Evolutionary conservation across 2,113 vertebrate genomes (phyloP).

Genomic region (Fukomys damarensis): DNA sequence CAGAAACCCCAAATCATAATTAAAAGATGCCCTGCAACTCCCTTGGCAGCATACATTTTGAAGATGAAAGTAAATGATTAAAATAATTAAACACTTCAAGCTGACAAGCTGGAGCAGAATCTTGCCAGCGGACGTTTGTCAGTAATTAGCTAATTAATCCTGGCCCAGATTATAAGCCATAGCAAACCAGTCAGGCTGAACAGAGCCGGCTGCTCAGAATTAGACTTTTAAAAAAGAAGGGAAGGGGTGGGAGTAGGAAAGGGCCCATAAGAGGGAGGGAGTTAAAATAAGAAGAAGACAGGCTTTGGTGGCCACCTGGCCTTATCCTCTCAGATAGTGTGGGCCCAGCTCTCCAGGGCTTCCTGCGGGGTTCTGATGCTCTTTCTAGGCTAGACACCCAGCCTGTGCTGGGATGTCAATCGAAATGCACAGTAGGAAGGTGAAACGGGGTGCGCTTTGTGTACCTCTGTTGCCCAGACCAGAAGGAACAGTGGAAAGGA

Average conservation of each 20-base stretch:
- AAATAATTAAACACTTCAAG: conserved; percentile 99
- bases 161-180: conserved; percentile 99
- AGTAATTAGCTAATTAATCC: conserved; percentile 99
- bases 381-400: background rate
- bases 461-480: background rate
- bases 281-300: conserved; percentile 63
- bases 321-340: background rate
- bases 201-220: conserved; percentile 91
- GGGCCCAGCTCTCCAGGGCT: background rate
- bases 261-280: conserved; percentile 66
- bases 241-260: conserved; percentile 67
- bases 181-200: conserved; percentile 99
- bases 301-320: background rate
- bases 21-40: conserved; percentile 99
- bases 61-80: conserved; percentile 99
- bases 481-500: conserved; percentile 15
- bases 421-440: background rate
- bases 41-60: conserved; percentile 97
- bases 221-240: conserved; percentile 85
- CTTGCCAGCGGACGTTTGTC: conserved; percentile 99
- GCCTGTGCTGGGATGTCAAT: background rate
- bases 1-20: conserved; percentile 90
- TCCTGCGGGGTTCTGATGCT: background rate
- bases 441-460: background rate
- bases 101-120: conserved; percentile 98